A percentile compares a stretch with the other conserved stretches of the same genome.
Evolutionary conservation across 1,140 invertebrate species (phyloP).

Genomic region (Andrena cerasifolii): DNA sequence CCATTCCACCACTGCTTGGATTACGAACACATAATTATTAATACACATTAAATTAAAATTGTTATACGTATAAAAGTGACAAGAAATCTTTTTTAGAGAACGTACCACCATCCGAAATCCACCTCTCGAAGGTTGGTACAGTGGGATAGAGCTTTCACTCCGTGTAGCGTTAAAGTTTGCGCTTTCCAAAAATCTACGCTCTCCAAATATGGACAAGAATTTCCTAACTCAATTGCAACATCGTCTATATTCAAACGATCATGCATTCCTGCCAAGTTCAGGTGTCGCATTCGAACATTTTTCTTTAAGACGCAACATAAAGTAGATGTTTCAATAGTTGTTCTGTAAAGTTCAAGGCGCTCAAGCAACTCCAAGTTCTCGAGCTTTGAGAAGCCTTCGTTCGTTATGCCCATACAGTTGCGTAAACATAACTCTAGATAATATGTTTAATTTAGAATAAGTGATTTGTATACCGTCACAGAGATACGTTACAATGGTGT

Average conservation of each 20-base stretch:
- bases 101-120: conserved; percentile 95
- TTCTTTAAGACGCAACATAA: conserved; percentile 86
- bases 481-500: conserved; percentile 14
- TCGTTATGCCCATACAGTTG: conserved; percentile 83
- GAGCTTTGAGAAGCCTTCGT: conserved; percentile 85
- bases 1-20: conserved; percentile 80
- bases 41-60: conserved; percentile 1
- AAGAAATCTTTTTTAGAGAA: conserved; percentile 49
- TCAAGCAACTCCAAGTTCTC: conserved; percentile 86
- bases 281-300: conserved; percentile 87
- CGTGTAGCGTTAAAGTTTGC: conserved; percentile 87
- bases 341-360: conserved; percentile 90
- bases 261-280: conserved; percentile 86
- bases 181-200: conserved; percentile 94
- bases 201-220: conserved; percentile 86
- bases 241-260: conserved; percentile 86
- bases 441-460: conserved; percentile 31
- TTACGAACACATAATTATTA: conserved; percentile 50
- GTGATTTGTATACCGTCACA: conserved; percentile 15
- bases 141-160: conserved; percentile 86
- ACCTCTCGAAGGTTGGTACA: conserved; percentile 90
- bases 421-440: conserved; percentile 86
- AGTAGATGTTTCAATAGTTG: conserved; percentile 85
- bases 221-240: conserved; percentile 85
- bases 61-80: conserved; percentile 12